Base-by-base conservation (phyloP, 2,113 vertebrate species). In the Trematomus loennbergii region DNA sequence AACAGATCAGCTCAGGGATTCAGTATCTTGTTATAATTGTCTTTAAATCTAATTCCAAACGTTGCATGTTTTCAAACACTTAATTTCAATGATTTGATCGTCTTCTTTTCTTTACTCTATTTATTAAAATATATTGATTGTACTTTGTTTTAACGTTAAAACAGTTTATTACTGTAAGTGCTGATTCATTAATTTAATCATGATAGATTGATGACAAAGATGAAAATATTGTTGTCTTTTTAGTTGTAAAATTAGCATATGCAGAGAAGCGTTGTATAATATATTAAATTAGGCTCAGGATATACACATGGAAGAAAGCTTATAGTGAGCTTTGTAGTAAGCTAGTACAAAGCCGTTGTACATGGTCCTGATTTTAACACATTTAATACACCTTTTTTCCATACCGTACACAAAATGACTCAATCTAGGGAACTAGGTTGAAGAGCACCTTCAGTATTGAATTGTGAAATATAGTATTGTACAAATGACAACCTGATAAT, bases 11-110 rank as follows among this genome's bases (percentile, higher is more conserved):
- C 20, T 78, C n/a, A 64, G 61, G 29, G 20, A 45, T 76, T 64
- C 50, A 59, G 4, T 50, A 40, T 69, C 25, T 48, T 48, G 12
- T 72, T 12, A 80, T 71, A 36, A 52, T 68, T 87, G 33, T 43
- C 40, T 50, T 20, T 1, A 59, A 66, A 71, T 40, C 4, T 25
- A 17, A 17, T 46, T 73, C 33, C 16, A 10, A 6, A 13, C 8
- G 52, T 54, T 11, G 43, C 49, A 9, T 55, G 29, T 62, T 65
- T 72, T 55, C 57, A n/a, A 49, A 6, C 20, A 3, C 16, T 20
- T 58, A 8, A 69, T 6, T 17, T 40, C 2, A 62, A 7, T 61
- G 8, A 43, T 63, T 40, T 1, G 6, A 20, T 50, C 18, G 12
- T 20, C 15, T 49, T 2, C 25, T 68, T 53, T 49, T 40, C 3